phyloP scores from a whole-genome alignment of 2,888 invertebrate genomes.

The Chaetogeoica ovagalla region DNA sequence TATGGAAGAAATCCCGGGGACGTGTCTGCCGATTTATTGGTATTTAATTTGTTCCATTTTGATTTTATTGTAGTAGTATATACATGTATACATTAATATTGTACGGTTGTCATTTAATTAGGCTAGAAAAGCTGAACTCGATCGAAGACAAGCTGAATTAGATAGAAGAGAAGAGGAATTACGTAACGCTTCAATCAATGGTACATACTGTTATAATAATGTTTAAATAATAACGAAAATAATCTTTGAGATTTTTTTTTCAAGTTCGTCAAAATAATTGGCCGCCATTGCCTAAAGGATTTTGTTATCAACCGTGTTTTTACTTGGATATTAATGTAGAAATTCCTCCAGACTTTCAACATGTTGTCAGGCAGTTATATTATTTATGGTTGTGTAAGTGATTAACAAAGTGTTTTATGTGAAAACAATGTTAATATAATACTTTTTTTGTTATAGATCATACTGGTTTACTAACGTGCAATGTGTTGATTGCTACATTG shows the following conservation, averaged over 20 bases:
- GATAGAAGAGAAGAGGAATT: conserved; percentile 87
- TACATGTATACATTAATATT: neutral
- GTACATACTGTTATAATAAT: conserved; percentile 57
- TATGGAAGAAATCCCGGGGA: conserved; percentile 67
- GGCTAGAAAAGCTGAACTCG: conserved; percentile 80
- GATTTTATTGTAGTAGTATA: neutral
- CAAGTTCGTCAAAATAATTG: conserved; percentile 86
- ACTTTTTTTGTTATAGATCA: conserved; percentile 73
- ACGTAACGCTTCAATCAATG: conserved; percentile 63
- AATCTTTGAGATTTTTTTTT: conserved; percentile 56
- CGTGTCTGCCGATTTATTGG: conserved; percentile 57
- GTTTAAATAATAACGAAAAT: conserved; percentile 8
- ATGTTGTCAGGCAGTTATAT: conserved; percentile 90
- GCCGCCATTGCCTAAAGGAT: conserved; percentile 93
- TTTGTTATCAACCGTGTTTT: conserved; percentile 96
- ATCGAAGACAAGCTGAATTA: conserved; percentile 87
- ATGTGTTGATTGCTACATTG: conserved; percentile 83
- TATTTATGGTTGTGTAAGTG: conserved; percentile 96
- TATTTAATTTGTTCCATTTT: conserved; percentile 48
- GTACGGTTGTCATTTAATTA: neutral
- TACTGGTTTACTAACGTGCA: conserved; percentile 79
- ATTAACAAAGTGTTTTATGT: neutral
- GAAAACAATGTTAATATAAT: neutral
- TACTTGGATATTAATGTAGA: conserved; percentile 99
- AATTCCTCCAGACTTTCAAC: conserved; percentile 96